Evolutionary conservation across 2,888 invertebrate genomes (phyloP).

Genomic region (Mylabris sibirica): DNA sequence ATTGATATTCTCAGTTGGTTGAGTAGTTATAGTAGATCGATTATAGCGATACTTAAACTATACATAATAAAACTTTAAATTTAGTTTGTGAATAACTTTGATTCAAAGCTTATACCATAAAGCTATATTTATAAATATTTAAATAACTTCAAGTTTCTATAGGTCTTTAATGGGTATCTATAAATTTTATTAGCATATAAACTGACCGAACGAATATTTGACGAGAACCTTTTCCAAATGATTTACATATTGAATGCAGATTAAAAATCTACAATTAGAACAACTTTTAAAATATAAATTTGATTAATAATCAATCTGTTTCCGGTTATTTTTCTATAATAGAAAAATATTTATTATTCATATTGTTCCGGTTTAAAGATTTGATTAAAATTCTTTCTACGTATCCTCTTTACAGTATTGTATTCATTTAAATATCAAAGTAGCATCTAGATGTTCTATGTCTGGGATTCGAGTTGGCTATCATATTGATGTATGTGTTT

Average conservation of each 20-base stretch:
- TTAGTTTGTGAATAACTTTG: not conserved
- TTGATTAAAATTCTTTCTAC: not conserved
- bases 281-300: not conserved
- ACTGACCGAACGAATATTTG: slow-evolving; percentile 1
- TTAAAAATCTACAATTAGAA: not conserved
- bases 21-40: not conserved
- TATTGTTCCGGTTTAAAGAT: not conserved
- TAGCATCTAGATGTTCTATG: not conserved
- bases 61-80: not conserved
- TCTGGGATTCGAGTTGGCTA: not conserved
- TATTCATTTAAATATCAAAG: not conserved
- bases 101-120: not conserved
- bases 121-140: slow-evolving; percentile 24
- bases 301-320: not conserved
- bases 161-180: slow-evolving; percentile 16
- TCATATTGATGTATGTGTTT: not conserved
- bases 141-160: slow-evolving; percentile 20
- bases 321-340: not conserved
- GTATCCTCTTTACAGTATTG: not conserved
- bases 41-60: not conserved
- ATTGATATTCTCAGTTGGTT: not conserved
- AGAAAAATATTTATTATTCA: not conserved
- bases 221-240: not conserved
- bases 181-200: slow-evolving; percentile 17
- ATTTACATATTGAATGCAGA: not conserved